Base-by-base conservation (phyloP, 2,888 invertebrate genomes). In the Drosophila engyochracea region DNA sequence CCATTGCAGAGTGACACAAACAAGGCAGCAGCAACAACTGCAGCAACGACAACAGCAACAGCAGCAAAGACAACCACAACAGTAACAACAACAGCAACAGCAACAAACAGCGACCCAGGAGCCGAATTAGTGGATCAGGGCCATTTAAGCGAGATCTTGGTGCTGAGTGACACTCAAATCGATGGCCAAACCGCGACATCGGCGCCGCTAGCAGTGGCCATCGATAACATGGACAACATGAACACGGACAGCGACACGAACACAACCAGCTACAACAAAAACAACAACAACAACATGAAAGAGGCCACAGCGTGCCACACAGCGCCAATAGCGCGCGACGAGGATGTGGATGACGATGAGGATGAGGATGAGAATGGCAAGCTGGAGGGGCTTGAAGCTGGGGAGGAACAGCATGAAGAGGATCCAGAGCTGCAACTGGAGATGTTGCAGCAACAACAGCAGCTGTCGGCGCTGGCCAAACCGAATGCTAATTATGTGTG, bases 91-190 rank as follows among this genome's bases (percentile, higher is more conserved):
- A 25, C 31, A 31, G 0, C 66, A 71, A 62, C 70, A 53, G 44
- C 58, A 60, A 58, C 41, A 41, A 69, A 47, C 70, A 64, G 14
- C 69, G 79, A 74, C 70, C 67, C 79, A 73, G 82, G 67, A 80
- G 80, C 71, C 54, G 85, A 85, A 78, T 85, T 85, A 78, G 85
- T 78, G 75, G 82, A 77, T 77, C 80, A 80, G 80, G 82, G 82
- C 81, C 76, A 85, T 81, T 83, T 81, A 75, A 83, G 84, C 80
- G 91, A 91, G 81, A 85, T 91, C 86, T 85, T 85, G 85, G 91
- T 91, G 74, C 83, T 88, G 85, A 91, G 90, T 88, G 90, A 91
- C 90, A 88, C 88, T 74, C 85, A 89, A 89, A 89, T 89, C 88
- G 89, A 86, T 88, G 83, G 77, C 70, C 55, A 22, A 60, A 39